These are phyloP conservation scores for Melitaea athalia DNA, from an alignment of 2,888 invertebrate species.

Conservation along the genomic window DNA sequence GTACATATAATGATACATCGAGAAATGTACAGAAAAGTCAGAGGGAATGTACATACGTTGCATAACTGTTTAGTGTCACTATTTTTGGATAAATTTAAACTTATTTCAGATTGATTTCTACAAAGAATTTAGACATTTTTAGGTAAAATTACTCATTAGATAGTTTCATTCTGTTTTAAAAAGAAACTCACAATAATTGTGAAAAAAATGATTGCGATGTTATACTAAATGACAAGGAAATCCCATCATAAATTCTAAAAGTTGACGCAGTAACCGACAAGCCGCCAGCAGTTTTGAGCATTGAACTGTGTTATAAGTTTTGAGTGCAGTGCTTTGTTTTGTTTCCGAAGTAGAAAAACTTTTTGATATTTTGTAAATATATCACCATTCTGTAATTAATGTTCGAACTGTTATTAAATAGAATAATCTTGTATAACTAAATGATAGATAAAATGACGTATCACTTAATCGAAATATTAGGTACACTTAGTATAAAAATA, in stretches of 20 bases:
- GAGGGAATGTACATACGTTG: too few species aligned
- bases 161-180: too few species aligned
- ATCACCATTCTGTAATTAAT: conserved; percentile 39
- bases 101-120: too few species aligned
- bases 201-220: neutral
- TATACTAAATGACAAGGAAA: conserved; percentile 15
- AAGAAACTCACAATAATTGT: neutral
- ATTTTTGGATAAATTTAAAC: too few species aligned
- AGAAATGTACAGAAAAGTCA: too few species aligned
- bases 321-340: conserved; percentile 60
- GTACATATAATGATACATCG: too few species aligned
- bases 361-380: conserved; percentile 47
- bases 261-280: conserved; percentile 59
- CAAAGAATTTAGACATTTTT: too few species aligned
- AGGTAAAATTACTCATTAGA: too few species aligned
- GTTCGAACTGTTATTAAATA: neutral
- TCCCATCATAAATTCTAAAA: conserved; percentile 46
- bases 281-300: conserved; percentile 64
- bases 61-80: too few species aligned
- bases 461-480: too few species aligned
- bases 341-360: conserved; percentile 66
- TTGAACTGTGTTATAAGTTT: conserved; percentile 59
- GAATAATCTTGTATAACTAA: neutral
- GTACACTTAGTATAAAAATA: neutral
- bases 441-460: neutral